Percentiles rank a stretch among this genome's conserved stretches.
These are phyloP conservation scores for Emydura subglobosa DNA, from an alignment of 2,113 vertebrate species.

Conservation along the genomic window DNA sequence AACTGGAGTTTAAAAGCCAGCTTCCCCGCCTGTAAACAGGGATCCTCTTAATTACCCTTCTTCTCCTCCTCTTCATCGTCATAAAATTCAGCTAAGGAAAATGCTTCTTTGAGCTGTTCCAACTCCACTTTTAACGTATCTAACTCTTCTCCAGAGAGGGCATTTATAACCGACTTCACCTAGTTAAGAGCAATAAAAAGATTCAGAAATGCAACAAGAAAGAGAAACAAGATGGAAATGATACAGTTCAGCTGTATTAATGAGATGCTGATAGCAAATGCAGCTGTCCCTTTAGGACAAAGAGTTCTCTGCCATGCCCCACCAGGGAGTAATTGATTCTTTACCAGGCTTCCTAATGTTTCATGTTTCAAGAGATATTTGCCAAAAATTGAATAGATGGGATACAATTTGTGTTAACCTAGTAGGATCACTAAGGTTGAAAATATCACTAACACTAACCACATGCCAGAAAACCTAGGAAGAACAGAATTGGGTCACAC, in stretches of 20 bases:
- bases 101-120: slow-evolving; percentile 87
- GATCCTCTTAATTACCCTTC: slow-evolving; percentile 78
- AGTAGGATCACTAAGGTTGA: not conserved
- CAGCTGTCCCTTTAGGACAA: not conserved
- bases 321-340: not conserved
- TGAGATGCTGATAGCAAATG: not conserved
- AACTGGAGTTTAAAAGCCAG: not conserved
- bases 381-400: not conserved
- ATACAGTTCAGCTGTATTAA: not conserved
- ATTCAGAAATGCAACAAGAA: slow-evolving; percentile 24
- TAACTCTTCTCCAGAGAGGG: slow-evolving; percentile 88
- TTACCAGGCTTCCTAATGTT: not conserved
- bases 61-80: slow-evolving; percentile 93
- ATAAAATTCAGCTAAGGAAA: slow-evolving; percentile 93
- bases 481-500: not conserved
- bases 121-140: slow-evolving; percentile 83
- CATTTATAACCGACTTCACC: slow-evolving; percentile 89
- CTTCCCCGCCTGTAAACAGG: not conserved
- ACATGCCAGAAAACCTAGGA: not conserved
- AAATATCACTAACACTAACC: not conserved
- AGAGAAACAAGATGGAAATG: not conserved
- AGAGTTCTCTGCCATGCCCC: not conserved
- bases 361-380: not conserved
- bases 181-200: slow-evolving; percentile 62
- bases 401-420: not conserved